Percentiles rank a stretch among this genome's conserved stretches.
Conservation (phyloP, 2,113 vertebrate genomes). For the Phaetusa simplex region DNA sequence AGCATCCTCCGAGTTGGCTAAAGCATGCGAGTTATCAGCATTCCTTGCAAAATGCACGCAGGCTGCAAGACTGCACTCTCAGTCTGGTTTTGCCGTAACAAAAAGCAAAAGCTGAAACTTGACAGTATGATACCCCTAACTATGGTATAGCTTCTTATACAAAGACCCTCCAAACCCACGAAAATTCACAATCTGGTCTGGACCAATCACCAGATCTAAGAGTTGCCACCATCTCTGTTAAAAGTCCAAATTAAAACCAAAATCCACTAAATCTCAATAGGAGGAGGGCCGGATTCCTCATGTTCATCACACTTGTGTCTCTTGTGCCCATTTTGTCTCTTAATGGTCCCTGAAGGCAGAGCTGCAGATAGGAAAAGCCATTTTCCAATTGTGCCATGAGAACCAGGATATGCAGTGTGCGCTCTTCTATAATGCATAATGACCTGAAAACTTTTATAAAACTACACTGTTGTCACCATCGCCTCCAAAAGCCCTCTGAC, state of each 20-base stretch:
- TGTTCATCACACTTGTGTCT: neutral
- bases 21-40: neutral
- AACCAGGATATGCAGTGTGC: neutral
- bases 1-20: neutral
- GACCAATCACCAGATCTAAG: neutral
- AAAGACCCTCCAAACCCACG: neutral
- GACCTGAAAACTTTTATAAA: neutral
- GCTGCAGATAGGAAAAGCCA: neutral
- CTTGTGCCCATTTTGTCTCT: neutral
- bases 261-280: neutral
- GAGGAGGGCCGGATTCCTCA: neutral
- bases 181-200: neutral
- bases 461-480: neutral
- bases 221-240: neutral
- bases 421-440: neutral
- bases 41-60: neutral
- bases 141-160: neutral
- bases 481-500: neutral
- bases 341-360: neutral
- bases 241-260: neutral
- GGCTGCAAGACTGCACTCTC: neutral
- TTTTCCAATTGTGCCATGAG: neutral
- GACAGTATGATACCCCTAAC: neutral
- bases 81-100: neutral
- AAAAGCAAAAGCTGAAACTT: neutral